phyloP scores from a whole-genome alignment of 2,797 vertebrate species.

The Odontamblyopus lacepedii region DNA sequence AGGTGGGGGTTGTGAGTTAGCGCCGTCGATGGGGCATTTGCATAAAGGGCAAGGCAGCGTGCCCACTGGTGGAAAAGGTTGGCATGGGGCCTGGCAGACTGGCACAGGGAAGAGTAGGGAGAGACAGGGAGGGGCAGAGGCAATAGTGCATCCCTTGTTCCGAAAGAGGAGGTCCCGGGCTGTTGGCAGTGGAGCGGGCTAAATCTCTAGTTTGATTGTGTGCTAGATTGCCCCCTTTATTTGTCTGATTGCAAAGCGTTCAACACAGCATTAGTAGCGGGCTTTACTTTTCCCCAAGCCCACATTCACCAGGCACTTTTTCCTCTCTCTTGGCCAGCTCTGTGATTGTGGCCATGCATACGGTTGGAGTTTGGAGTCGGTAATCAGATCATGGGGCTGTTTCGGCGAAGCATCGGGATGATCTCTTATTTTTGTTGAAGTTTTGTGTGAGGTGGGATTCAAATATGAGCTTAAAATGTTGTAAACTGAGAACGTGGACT shows the following conservation, averaged over 20 bases:
- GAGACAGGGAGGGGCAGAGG: constrained; percentile 62
- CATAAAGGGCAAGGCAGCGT: constrained; percentile 85
- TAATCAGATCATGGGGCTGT: constrained; percentile 44
- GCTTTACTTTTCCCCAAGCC: constrained; percentile 64
- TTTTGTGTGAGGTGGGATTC: constrained; percentile 17
- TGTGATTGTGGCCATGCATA: constrained; percentile 52
- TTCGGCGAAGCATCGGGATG: constrained; percentile 33
- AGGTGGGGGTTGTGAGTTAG: constrained; percentile 75
- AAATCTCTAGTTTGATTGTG: constrained; percentile 82
- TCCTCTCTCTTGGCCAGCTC: constrained; percentile 39
- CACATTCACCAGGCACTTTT: constrained; percentile 49
- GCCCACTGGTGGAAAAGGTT: constrained; percentile 84
- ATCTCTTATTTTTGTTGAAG: constrained; percentile 16
- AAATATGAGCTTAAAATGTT: neutral
- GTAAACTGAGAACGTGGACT: neutral
- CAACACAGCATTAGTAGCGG: constrained; percentile 71
- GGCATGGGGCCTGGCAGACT: constrained; percentile 83
- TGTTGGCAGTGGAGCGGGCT: constrained; percentile 78
- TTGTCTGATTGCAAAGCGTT: constrained; percentile 82
- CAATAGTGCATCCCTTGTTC: constrained; percentile 85
- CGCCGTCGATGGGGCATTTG: constrained; percentile 78
- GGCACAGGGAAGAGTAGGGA: constrained; percentile 75
- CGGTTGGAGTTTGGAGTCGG: constrained; percentile 36
- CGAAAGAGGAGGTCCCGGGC: constrained; percentile 78
- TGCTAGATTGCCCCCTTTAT: constrained; percentile 83